phyloP scores from a whole-genome alignment of 2,888 invertebrate genomes.

The Chironomus tentans region DNA sequence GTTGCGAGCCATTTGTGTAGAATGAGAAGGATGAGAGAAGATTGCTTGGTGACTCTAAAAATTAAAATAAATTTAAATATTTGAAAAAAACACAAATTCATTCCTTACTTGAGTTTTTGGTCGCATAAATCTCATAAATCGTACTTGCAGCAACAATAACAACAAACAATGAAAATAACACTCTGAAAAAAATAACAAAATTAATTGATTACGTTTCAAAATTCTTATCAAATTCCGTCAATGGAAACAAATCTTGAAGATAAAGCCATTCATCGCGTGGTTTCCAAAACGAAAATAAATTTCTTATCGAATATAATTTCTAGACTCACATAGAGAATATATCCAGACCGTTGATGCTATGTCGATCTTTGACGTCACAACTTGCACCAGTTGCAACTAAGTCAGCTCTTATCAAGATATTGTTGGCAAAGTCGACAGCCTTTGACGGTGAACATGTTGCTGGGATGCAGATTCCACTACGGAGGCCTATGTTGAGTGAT shows the following conservation, averaged over 20 bases:
- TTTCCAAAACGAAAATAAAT: constrained; percentile 1
- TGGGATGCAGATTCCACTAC: constrained; percentile 38
- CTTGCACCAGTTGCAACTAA: constrained; percentile 31
- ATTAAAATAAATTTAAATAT: background rate
- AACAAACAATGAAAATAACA: constrained; percentile 29
- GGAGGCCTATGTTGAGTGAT: background rate
- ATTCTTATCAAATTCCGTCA: background rate
- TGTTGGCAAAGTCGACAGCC: constrained; percentile 33
- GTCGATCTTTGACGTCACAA: constrained; percentile 36
- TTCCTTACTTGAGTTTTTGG: background rate
- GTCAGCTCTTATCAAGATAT: constrained; percentile 30
- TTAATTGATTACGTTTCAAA: background rate
- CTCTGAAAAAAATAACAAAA: constrained; percentile 30
- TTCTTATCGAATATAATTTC: no score
- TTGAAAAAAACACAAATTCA: background rate
- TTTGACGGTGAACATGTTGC: constrained; percentile 34
- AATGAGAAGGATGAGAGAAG: constrained; percentile 40
- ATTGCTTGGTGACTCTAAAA: constrained; percentile 30
- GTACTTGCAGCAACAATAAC: constrained; percentile 32
- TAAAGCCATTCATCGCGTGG: no score
- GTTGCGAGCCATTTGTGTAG: constrained; percentile 41
- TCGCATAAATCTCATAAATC: background rate
- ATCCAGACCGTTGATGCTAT: constrained; percentile 35
- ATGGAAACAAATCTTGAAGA: no score
- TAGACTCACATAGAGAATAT: constrained; percentile 38